Evolutionary conservation across 2,797 vertebrate genomes (phyloP).

Genomic region (Anniella stebbinsi): DNA sequence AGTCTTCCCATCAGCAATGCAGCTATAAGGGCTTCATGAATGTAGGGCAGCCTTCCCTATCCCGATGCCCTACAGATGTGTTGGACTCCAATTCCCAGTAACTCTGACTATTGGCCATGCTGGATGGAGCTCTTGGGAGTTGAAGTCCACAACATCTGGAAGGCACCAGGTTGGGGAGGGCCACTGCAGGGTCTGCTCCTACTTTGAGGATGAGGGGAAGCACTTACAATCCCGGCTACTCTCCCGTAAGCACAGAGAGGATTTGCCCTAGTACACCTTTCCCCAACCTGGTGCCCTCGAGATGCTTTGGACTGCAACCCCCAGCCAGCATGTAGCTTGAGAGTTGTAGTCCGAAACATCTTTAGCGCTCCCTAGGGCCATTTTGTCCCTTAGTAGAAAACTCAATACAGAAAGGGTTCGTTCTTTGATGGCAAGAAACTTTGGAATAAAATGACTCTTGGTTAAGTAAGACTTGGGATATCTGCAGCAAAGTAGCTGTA

Average conservation of each 20-base stretch:
- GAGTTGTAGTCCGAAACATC: not conserved
- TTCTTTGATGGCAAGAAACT: not conserved
- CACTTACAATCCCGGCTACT: not conserved
- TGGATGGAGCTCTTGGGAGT: not conserved
- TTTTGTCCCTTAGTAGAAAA: not conserved
- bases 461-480: rapidly evolving
- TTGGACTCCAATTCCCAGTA: too few species aligned
- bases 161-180: not conserved
- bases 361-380: not conserved
- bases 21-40: not conserved
- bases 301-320: too few species aligned
- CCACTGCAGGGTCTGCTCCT: not conserved
- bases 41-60: not conserved
- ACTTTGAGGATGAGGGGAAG: not conserved
- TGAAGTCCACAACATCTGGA: not conserved
- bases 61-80: not conserved
- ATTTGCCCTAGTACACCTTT: too few species aligned
- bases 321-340: not conserved
- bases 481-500: constrained; percentile 7
- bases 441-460: not conserved
- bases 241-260: not conserved
- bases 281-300: too few species aligned
- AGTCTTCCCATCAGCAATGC: not conserved
- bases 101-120: too few species aligned
- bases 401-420: not conserved